Conservation (phyloP, 2,888 invertebrate species). For the Eristalis arbustorum region DNA sequence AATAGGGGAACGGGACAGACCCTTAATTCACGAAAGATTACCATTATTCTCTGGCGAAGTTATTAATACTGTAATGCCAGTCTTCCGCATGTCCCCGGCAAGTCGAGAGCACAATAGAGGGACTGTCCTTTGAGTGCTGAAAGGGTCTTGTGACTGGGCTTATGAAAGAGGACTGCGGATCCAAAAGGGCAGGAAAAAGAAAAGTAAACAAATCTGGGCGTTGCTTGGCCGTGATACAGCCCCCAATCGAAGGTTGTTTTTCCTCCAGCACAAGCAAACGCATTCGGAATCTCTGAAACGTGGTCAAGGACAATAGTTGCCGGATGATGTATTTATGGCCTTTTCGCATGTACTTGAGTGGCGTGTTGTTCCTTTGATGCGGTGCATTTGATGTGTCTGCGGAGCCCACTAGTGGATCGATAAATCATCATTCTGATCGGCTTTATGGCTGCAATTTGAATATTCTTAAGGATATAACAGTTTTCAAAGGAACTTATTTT, state of each 20-base stretch:
- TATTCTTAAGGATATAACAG: background rate
- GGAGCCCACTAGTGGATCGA: background rate
- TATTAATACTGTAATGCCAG: background rate
- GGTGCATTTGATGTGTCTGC: background rate
- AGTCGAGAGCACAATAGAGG: background rate
- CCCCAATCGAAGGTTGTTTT: background rate
- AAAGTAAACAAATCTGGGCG: background rate
- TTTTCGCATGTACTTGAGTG: background rate
- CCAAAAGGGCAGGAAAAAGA: too few relatives aligned
- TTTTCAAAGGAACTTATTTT: too few relatives aligned
- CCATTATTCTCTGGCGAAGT: background rate
- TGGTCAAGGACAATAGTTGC: background rate
- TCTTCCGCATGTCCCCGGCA: background rate
- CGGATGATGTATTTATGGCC: background rate
- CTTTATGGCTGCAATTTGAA: background rate
- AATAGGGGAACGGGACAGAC: background rate
- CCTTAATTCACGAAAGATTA: background rate
- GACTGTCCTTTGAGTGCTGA: background rate
- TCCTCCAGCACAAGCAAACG: background rate
- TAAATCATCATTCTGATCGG: background rate
- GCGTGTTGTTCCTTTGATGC: background rate
- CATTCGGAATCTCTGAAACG: background rate
- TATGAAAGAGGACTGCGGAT: background rate
- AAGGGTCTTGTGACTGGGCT: background rate
- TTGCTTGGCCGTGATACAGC: background rate